A percentile compares a stretch with the other conserved stretches of the same genome.
Conservation (phyloP, 2,113 vertebrate genomes). For the Dicrurus megarhynchus region DNA sequence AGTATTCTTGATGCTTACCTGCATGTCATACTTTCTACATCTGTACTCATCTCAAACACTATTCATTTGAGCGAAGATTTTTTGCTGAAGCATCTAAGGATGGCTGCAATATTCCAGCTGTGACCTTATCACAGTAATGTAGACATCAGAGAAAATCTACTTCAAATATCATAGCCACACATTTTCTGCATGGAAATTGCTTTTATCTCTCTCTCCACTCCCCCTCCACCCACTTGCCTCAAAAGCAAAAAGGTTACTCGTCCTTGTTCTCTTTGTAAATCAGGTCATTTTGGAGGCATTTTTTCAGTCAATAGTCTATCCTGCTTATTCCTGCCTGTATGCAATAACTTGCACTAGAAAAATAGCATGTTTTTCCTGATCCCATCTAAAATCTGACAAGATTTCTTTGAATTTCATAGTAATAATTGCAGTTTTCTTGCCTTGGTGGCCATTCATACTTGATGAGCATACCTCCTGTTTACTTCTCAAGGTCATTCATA, state of each 20-base stretch:
- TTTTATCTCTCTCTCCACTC: neutral
- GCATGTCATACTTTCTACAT: neutral
- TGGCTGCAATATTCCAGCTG: neutral
- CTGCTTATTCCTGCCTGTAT: neutral
- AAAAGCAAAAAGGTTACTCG: neutral
- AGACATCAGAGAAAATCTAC: neutral
- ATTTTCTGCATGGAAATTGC: neutral
- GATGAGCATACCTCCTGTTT: neutral
- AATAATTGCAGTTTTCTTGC: neutral
- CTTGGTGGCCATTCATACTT: neutral
- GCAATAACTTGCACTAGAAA: neutral
- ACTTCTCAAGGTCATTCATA: neutral
- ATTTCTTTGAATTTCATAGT: neutral
- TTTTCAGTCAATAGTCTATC: neutral
- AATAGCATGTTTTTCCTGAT: neutral
- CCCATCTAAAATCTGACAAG: neutral
- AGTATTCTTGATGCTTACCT: neutral
- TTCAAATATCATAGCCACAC: neutral
- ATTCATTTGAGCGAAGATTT: neutral
- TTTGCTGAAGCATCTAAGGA: neutral
- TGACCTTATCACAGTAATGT: neutral
- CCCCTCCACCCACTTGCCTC: accelerated
- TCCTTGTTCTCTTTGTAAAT: neutral
- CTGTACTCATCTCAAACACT: neutral
- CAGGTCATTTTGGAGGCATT: neutral